Conservation (phyloP, 1,140 invertebrate species). For the Vollenhovia emeryi region DNA sequence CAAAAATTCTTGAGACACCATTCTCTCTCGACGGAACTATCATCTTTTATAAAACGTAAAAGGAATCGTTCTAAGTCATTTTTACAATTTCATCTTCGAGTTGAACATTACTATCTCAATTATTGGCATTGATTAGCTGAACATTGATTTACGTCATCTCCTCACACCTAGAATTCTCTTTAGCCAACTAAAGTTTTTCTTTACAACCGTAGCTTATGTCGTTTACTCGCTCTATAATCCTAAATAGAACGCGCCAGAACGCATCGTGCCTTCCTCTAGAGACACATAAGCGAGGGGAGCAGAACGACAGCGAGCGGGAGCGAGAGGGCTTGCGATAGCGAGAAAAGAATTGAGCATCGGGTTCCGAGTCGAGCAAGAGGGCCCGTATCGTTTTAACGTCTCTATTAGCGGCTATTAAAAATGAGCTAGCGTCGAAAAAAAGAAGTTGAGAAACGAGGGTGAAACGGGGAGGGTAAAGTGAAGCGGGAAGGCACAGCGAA, state of each 20-base stretch:
- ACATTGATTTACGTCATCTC: background rate
- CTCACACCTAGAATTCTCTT: background rate
- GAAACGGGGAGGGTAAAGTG: slow-evolving; percentile 43
- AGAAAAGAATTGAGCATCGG: slow-evolving; percentile 81
- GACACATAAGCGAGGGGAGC: slow-evolving; percentile 1
- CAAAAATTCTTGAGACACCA: background rate
- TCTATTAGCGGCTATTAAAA: slow-evolving; percentile 85
- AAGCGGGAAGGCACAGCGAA: background rate
- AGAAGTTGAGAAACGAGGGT: slow-evolving; percentile 62
- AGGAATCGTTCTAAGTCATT: background rate
- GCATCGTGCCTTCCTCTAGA: slow-evolving; percentile 16
- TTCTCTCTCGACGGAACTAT: background rate
- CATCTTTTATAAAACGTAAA: background rate
- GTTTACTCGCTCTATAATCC: background rate
- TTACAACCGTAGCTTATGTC: background rate
- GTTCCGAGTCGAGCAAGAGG: slow-evolving; percentile 75
- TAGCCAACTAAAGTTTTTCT: background rate
- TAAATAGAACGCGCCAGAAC: slow-evolving; percentile 22
- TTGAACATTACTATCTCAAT: background rate
- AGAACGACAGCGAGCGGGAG: background rate
- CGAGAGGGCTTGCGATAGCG: slow-evolving; percentile 52
- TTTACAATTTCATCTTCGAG: background rate
- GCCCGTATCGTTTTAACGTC: slow-evolving; percentile 84
- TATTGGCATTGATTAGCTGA: background rate
- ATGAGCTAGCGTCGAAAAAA: slow-evolving; percentile 75